A percentile compares a stretch with the other conserved stretches of the same genome.
Evolutionary conservation across 2,797 vertebrate genomes (phyloP).

Genomic region (Sebastes oblongus): DNA sequence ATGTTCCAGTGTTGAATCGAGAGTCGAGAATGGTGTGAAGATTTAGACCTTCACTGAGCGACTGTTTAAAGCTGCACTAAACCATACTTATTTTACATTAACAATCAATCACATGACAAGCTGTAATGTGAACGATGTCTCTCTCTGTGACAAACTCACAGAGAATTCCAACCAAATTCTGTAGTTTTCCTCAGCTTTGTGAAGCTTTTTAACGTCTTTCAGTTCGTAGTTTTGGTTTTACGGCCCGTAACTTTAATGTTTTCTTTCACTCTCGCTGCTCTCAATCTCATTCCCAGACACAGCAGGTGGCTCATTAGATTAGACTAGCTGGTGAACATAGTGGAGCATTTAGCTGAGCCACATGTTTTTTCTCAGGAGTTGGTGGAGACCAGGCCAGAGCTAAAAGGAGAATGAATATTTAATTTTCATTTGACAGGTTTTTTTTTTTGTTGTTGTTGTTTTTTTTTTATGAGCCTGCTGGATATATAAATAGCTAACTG

Average conservation of each 20-base stretch:
- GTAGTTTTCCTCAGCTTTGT: neutral
- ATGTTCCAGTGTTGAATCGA: neutral
- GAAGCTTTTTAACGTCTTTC: neutral
- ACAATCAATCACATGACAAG: neutral
- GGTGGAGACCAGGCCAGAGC: neutral
- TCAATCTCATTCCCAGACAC: neutral
- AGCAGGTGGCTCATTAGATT: neutral
- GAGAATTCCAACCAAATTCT: neutral
- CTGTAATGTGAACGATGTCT: neutral
- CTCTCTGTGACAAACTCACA: neutral
- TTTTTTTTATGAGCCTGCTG: neutral
- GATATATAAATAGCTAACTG: neutral
- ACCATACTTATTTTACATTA: neutral
- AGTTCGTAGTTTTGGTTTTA: neutral
- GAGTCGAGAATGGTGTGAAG: neutral
- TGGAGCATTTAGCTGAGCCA: neutral
- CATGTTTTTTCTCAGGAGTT: neutral
- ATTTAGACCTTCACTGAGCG: neutral
- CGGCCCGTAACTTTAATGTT: neutral
- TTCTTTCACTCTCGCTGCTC: neutral
- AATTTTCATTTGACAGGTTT: accelerated
- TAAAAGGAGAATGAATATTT: neutral
- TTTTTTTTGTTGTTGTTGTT: too few relatives aligned
- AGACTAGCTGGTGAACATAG: neutral
- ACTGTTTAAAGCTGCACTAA: neutral